A percentile compares a stretch with the other conserved stretches of the same genome.
phyloP scores from a whole-genome alignment of 2,797 vertebrate genomes.

The Coilia nasus region DNA sequence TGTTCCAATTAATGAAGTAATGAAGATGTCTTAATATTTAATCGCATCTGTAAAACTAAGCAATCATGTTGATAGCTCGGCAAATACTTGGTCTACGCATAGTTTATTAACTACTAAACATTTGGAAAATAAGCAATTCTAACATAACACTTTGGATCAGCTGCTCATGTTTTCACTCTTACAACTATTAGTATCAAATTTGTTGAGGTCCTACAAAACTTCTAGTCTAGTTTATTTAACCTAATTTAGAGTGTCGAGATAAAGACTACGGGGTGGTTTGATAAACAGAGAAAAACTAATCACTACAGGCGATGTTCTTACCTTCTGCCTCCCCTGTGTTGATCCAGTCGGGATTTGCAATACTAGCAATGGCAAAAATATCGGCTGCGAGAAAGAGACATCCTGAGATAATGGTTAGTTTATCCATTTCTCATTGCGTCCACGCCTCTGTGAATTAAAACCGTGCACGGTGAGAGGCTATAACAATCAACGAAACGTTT shows the following conservation, averaged over 20 bases:
- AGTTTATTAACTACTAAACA: too few species aligned
- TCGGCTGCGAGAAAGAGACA: conserved; percentile 95
- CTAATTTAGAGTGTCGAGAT: too few species aligned
- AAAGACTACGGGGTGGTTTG: too few species aligned
- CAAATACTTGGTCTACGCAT: too few species aligned
- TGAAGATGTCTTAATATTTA: not conserved
- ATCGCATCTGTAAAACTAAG: too few species aligned
- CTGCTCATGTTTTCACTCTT: too few species aligned
- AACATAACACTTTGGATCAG: too few species aligned
- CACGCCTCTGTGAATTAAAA: conserved; percentile 9
- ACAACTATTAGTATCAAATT: too few species aligned
- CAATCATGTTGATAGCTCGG: too few species aligned
- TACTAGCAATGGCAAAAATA: conserved; percentile 96
- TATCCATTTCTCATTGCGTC: conserved; percentile 83
- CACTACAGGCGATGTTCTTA: conserved; percentile 57
- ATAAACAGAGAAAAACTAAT: not conserved
- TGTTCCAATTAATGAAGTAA: not conserved
- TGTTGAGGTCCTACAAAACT: too few species aligned
- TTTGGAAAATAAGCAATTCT: too few species aligned
- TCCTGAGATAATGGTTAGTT: conserved; percentile 96
- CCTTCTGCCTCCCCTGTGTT: conserved; percentile 91
- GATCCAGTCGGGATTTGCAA: conserved; percentile 96
- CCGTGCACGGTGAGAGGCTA: not conserved
- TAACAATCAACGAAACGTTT: conserved; percentile 3
- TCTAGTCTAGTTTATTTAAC: too few species aligned